Percentiles rank a stretch among this genome's conserved stretches.
Evolutionary conservation across 2,888 invertebrate species (phyloP).

Genomic region (Drosophila longiperda): DNA sequence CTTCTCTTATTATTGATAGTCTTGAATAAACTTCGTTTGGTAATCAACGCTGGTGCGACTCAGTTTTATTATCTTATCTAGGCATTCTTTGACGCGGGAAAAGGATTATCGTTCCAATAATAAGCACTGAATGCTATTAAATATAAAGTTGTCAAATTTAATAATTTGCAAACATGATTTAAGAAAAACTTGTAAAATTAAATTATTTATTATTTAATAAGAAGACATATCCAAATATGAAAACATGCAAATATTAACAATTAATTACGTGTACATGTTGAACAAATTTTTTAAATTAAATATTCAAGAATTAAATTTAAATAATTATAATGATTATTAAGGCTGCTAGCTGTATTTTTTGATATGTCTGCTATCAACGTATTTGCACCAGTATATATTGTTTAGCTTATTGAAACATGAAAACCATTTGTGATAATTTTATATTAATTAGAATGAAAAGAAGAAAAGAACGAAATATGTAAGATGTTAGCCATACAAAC

Average conservation of each 20-base stretch:
- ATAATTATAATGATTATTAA: neutral
- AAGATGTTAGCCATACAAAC: neutral
- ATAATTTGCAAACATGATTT: constrained; percentile 7
- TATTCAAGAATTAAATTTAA: neutral
- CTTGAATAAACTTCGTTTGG: too few relatives aligned
- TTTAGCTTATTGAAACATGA: neutral
- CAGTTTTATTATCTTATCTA: too few relatives aligned
- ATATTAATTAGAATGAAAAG: neutral
- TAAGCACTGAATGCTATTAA: too few relatives aligned
- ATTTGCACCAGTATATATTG: neutral
- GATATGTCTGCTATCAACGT: neutral
- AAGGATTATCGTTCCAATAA: too few relatives aligned
- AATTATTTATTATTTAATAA: neutral
- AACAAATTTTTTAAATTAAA: neutral
- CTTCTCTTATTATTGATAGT: too few relatives aligned
- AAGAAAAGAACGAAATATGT: neutral
- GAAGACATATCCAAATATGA: neutral
- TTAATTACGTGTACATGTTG: neutral
- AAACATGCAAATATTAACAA: neutral
- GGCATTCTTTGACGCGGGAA: too few relatives aligned
- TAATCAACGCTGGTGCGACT: too few relatives aligned
- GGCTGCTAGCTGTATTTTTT: neutral
- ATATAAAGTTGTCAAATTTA: neutral
- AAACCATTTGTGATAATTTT: neutral
- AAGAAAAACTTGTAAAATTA: neutral